Evolutionary conservation across 2,113 vertebrate genomes (phyloP).

Genomic region (Cercopithecus mona): DNA sequence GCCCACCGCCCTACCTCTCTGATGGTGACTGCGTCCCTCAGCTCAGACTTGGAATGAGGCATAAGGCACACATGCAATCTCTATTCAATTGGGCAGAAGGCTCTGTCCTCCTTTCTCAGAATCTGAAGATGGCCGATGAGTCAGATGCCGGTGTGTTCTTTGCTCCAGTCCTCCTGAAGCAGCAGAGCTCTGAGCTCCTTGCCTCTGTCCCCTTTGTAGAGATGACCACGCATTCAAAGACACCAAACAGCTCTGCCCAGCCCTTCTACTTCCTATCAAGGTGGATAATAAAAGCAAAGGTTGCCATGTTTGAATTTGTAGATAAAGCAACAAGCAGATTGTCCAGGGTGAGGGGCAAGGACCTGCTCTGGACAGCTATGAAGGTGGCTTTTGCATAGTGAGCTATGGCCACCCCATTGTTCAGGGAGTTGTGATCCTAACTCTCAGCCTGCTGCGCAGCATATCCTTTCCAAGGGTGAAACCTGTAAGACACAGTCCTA

Average conservation of each 20-base stretch:
- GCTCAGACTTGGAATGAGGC: not conserved
- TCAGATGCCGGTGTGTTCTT: not conserved
- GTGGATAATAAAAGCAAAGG: not conserved
- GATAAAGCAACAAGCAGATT: not conserved
- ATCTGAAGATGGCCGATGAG: not conserved
- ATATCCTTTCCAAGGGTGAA: not conserved
- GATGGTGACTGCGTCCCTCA: not conserved
- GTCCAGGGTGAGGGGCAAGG: not conserved
- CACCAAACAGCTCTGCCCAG: not conserved
- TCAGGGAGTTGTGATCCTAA: not conserved
- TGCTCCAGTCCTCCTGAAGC: too few relatives aligned
- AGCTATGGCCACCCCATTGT: not conserved
- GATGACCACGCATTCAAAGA: not conserved
- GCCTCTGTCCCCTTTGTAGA: not conserved
- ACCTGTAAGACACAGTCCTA: not conserved
- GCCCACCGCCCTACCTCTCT: not conserved
- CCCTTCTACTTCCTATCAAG: not conserved
- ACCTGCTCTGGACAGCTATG: not conserved
- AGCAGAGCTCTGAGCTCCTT: not conserved
- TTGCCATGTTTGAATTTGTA: not conserved
- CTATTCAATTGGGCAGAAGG: not conserved
- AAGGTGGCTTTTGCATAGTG: not conserved
- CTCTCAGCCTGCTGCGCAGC: not conserved
- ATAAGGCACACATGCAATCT: not conserved
- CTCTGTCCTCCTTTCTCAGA: not conserved